These are phyloP conservation scores for Misgurnus anguillicaudatus DNA, from an alignment of 2,113 vertebrate genomes.

Conservation along the genomic window DNA sequence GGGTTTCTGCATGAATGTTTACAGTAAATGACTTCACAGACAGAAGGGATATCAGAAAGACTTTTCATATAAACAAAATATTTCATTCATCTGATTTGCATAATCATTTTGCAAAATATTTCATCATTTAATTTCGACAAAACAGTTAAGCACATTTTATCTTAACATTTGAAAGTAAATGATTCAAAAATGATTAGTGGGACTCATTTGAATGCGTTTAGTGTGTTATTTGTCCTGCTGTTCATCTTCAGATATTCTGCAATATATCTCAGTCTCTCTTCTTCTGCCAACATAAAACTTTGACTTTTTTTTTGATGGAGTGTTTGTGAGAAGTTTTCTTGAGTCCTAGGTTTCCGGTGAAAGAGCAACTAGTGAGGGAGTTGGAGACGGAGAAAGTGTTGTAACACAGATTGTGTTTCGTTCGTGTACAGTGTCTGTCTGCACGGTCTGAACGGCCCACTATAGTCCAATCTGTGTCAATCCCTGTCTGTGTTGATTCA, in stretches of 20 bases:
- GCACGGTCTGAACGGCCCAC: background rate
- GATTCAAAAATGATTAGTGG: no score
- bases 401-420: background rate
- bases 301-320: background rate
- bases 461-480: constrained; percentile 22
- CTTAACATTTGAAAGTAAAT: no score
- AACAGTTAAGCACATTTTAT: no score
- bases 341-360: background rate
- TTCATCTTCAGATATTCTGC: background rate
- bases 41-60: no score
- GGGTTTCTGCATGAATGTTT: no score
- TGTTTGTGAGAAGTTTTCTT: background rate
- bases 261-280: background rate
- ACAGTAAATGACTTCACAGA: no score
- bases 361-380: background rate
- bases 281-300: background rate
- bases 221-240: no score
- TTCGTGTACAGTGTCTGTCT: constrained; percentile 27
- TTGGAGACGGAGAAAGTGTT: background rate
- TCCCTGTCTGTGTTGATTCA: constrained; percentile 7
- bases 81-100: no score
- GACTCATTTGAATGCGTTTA: no score
- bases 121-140: no score
- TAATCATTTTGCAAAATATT: no score
- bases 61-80: no score